Evolutionary conservation across 2,113 vertebrate genomes (phyloP), one percentile per base, ranked within the genome.

Genomic region (Strix aluco): DNA sequence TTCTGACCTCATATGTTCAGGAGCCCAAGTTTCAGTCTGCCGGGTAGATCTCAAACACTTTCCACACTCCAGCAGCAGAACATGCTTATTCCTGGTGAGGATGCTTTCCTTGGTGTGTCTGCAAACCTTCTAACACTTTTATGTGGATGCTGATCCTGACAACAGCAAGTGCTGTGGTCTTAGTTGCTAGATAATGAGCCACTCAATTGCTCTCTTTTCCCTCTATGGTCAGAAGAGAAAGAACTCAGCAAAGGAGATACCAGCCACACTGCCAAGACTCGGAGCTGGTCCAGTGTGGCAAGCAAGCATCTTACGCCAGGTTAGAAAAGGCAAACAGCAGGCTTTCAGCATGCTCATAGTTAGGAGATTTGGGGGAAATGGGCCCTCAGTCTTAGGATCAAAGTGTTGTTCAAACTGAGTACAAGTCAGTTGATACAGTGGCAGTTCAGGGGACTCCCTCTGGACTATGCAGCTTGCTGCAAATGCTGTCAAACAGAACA

Each of bases 81-180:
- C 7, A 30, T 0, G 0, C 11, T 18, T 86, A 0, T 49, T 61
- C 10, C 13, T 49, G 20, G 6, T 44, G 22, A 59, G 32, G 20
- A 40, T 82, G 38, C 11, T 71, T 49, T 91, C 40, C 44, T 62
- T 85, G 16, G 8, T 44, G 36, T 49, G 10, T 65, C 55, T 52
- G 30, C 44, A 77, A 62, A 66, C n/a, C 77, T 71, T 77, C 29
- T 69, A 63, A 13, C 10, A 6, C 15, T 69, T 69, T 67, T 23
- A 4, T 59, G 8, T 66, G 61, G 42, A 55, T 90, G n/a, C 52
- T 80, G 58, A 54, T 89, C n/a, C 40, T 59, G 61, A 59, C 40
- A 91, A 46, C 25, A 61, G 40, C 83, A 83, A 67, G 36, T 55
- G 18, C 25, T 42, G 25, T 71, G 54, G 42, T 73, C 36, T 81